Percentiles rank a stretch among this genome's conserved stretches.
Conservation (phyloP, 2,888 invertebrate genomes). For the Drosophila yooni region DNA sequence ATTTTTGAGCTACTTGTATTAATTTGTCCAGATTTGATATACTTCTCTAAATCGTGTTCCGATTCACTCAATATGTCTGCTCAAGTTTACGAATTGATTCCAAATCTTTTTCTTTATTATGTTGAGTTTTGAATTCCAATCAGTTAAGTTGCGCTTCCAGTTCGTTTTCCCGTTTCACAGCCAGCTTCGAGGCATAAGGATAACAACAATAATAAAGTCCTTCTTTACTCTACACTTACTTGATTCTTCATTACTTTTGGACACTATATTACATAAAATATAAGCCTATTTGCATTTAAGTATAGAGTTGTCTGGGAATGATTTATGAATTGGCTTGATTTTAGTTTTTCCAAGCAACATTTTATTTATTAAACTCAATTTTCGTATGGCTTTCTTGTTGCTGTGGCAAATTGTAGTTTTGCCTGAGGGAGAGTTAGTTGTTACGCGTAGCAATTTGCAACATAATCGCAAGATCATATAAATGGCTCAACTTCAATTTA, state of each 20-base stretch:
- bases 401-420: conserved; percentile 12
- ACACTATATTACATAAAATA: neutral
- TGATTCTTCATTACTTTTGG: neutral
- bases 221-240: neutral
- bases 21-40: too few relatives aligned
- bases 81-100: neutral
- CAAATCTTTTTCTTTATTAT: neutral
- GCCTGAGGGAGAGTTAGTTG: conserved; percentile 19
- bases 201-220: too few relatives aligned
- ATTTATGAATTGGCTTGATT: neutral
- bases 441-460: conserved; percentile 62
- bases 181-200: neutral
- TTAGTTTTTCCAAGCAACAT: neutral
- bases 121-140: neutral
- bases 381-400: neutral
- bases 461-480: conserved; percentile 76
- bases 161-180: neutral
- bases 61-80: too few relatives aligned
- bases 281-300: neutral
- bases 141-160: neutral
- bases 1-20: neutral
- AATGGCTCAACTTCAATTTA: conserved; percentile 78
- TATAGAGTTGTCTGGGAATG: neutral
- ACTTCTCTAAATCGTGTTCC: too few relatives aligned
- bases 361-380: conserved; percentile 7